A percentile compares a stretch with the other conserved stretches of the same genome.
These are phyloP conservation scores for Drosophila subquinaria DNA, from an alignment of 2,888 invertebrate species.

Conservation along the genomic window DNA sequence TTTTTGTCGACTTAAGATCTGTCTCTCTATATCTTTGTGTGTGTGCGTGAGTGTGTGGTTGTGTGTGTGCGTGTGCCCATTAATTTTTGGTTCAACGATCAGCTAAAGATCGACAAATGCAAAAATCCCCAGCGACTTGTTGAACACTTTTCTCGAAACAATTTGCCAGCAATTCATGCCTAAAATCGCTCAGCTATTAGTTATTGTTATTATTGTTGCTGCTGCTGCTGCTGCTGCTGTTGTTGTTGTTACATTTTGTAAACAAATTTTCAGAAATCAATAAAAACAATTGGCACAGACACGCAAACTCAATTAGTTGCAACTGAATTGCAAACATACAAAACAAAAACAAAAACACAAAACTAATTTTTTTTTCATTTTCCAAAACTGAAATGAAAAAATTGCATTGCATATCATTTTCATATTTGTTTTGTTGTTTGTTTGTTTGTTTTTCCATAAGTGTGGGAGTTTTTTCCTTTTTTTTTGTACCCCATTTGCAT, in stretches of 20 bases:
- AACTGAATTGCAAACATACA: slow-evolving; percentile 53
- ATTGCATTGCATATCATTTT: slow-evolving; percentile 46
- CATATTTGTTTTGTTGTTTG: slow-evolving; percentile 27
- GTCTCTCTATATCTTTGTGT: background rate
- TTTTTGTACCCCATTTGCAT: background rate
- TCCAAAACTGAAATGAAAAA: slow-evolving; percentile 18
- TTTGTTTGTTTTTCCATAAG: slow-evolving; percentile 44
- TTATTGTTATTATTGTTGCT: slow-evolving; percentile 32
- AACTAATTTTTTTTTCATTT: slow-evolving; percentile 3
- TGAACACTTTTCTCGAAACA: slow-evolving; percentile 25
- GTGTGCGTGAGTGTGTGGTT: slow-evolving; percentile 1
- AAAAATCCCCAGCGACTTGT: slow-evolving; percentile 22
- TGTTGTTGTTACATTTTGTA: slow-evolving; percentile 58
- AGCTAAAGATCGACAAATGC: slow-evolving; percentile 41
- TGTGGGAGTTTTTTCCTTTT: slow-evolving; percentile 48
- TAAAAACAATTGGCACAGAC: slow-evolving; percentile 72
- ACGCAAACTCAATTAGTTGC: slow-evolving; percentile 80
- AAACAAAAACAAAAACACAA: slow-evolving; percentile 16
- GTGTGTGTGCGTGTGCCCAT: slow-evolving; percentile 1
- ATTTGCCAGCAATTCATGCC: slow-evolving; percentile 63
- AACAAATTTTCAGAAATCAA: slow-evolving; percentile 70
- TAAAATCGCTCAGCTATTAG: slow-evolving; percentile 61
- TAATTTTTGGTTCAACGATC: slow-evolving; percentile 36
- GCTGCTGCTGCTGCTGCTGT: slow-evolving; percentile 8
- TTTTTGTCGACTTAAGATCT: slow-evolving; percentile 28